Conservation (phyloP, 2,113 vertebrate genomes). For the Mobula birostris region DNA sequence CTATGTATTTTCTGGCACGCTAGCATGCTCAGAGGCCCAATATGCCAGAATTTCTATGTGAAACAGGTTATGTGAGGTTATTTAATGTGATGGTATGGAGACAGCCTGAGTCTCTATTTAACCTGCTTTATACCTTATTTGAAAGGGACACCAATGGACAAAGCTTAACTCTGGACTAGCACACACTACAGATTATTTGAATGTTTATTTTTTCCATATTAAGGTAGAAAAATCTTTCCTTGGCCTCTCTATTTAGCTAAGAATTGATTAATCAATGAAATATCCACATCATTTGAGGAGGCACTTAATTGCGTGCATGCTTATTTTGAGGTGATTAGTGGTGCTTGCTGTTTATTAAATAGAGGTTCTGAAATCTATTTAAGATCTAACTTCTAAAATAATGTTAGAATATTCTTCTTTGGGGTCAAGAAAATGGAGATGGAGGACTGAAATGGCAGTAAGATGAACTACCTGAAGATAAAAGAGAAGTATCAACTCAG, state of each 20-base stretch:
- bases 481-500: not conserved
- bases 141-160: not conserved
- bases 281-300: not conserved
- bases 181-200: not conserved
- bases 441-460: not conserved
- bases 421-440: not conserved
- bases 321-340: not conserved
- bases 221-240: not conserved
- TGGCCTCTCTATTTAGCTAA: not conserved
- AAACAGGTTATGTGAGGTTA: not conserved
- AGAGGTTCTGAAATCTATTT: not conserved
- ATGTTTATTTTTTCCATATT: not conserved
- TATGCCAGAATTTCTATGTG: not conserved
- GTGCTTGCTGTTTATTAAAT: not conserved
- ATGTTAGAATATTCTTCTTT: not conserved
- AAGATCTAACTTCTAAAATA: too few species aligned
- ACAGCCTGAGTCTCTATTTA: not conserved
- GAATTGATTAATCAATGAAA: not conserved
- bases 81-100: not conserved
- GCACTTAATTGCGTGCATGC: not conserved
- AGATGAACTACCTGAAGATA: not conserved
- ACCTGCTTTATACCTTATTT: not conserved
- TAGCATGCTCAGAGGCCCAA: not conserved
- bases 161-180: not conserved
- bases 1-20: not conserved